Evolutionary conservation across 2,888 invertebrate genomes (phyloP).

Genomic region (Pelosia muscerda): DNA sequence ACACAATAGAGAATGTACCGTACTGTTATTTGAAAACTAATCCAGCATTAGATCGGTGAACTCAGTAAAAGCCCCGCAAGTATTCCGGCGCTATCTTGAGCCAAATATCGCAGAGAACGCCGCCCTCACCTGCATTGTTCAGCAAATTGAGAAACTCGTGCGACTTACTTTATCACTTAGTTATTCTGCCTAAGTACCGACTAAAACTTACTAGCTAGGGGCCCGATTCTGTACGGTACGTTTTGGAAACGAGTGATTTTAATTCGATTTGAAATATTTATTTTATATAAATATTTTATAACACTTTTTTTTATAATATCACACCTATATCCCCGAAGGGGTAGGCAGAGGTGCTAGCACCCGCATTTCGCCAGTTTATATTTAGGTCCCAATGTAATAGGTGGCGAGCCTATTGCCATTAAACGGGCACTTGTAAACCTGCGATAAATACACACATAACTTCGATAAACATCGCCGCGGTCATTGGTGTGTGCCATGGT

Average conservation of each 20-base stretch:
- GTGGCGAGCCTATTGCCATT: too few relatives aligned
- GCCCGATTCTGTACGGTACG: background rate
- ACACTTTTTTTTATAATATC: too few relatives aligned
- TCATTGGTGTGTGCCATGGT: too few relatives aligned
- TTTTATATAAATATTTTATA: too few relatives aligned
- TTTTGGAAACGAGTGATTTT: background rate
- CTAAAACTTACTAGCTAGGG: conserved; percentile 27
- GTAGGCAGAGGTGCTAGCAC: too few relatives aligned
- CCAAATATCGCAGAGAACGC: conserved; percentile 35
- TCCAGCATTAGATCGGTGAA: conserved; percentile 5
- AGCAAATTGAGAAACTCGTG: conserved; percentile 42
- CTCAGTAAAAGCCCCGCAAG: conserved; percentile 14
- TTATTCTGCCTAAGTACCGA: conserved; percentile 15
- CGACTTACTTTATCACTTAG: conserved; percentile 13
- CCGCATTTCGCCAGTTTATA: too few relatives aligned
- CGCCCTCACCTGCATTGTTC: conserved; percentile 48
- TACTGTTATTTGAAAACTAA: conserved; percentile 18
- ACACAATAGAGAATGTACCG: background rate
- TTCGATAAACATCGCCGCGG: too few relatives aligned
- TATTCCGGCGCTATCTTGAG: conserved; percentile 23
- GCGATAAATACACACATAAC: too few relatives aligned
- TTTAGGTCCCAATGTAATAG: too few relatives aligned
- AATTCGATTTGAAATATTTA: too few relatives aligned
- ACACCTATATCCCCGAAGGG: too few relatives aligned
- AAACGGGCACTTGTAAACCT: too few relatives aligned